These are phyloP conservation scores for Phymorhynchus buccinoides DNA, from an alignment of 1,140 invertebrate species.

Conservation along the genomic window DNA sequence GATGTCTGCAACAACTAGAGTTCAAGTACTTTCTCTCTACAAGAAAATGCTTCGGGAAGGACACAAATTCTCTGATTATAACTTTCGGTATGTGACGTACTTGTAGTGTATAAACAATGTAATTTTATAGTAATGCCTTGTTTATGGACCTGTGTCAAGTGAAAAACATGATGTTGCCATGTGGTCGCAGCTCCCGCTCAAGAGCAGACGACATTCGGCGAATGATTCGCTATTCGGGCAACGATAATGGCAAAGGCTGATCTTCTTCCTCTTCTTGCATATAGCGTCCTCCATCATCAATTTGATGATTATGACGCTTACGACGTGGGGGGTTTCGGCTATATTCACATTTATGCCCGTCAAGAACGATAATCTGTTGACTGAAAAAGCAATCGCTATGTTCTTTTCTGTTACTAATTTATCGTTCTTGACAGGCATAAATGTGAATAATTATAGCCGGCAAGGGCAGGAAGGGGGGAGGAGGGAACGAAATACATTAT, in stretches of 20 bases:
- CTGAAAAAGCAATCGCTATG: too few species aligned
- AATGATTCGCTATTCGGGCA: background rate
- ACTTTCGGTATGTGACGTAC: conserved; percentile 59
- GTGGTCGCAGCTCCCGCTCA: background rate
- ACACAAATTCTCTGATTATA: conserved; percentile 64
- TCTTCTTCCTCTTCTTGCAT: too few species aligned
- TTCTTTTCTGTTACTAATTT: too few species aligned
- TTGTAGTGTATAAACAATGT: background rate
- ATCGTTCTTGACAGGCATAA: too few species aligned
- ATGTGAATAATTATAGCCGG: too few species aligned
- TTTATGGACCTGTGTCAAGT: background rate
- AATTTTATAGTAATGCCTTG: background rate
- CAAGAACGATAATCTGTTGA: too few species aligned
- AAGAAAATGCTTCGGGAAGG: conserved; percentile 60
- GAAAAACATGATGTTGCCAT: background rate
- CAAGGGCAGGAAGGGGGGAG: too few species aligned
- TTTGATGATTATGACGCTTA: too few species aligned
- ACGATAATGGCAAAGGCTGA: background rate
- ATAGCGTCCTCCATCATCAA: too few species aligned
- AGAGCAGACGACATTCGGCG: background rate
- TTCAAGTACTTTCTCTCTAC: conserved; percentile 56
- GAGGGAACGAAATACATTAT: too few species aligned
- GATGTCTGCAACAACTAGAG: conserved; percentile 53
- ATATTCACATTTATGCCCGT: too few species aligned
- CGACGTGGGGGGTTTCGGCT: too few species aligned